These are phyloP conservation scores for Stegostoma tigrinum DNA, from an alignment of 2,113 vertebrate species.

Conservation along the genomic window DNA sequence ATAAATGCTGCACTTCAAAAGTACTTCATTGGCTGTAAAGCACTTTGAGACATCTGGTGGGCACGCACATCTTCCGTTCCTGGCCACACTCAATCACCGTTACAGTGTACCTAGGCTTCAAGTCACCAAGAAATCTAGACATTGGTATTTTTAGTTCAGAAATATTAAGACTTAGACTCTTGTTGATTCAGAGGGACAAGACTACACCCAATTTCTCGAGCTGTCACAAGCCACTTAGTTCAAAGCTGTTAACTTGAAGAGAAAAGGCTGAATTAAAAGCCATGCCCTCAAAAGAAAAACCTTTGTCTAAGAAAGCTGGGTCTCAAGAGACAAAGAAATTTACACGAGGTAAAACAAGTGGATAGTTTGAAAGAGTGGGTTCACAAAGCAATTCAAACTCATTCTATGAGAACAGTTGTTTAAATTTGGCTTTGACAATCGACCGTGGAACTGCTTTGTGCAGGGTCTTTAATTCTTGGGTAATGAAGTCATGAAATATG, in stretches of 20 bases:
- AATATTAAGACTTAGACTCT: neutral
- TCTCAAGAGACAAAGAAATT: neutral
- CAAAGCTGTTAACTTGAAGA: neutral
- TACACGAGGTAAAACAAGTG: neutral
- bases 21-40: neutral
- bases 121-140: neutral
- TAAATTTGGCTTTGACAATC: slow-evolving; percentile 45
- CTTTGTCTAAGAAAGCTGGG: neutral
- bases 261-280: neutral
- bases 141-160: neutral
- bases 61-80: neutral
- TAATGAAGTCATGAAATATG: slow-evolving; percentile 50
- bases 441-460: slow-evolving; percentile 45
- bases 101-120: neutral
- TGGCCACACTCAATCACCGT: neutral
- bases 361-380: slow-evolving; percentile 31
- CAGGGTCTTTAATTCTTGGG: slow-evolving; percentile 44
- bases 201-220: neutral
- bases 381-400: slow-evolving; percentile 39
- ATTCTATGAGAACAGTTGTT: slow-evolving; percentile 39
- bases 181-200: neutral
- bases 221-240: neutral
- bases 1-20: neutral
- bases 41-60: neutral
- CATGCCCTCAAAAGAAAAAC: neutral